Conservation (phyloP, 2,797 vertebrate genomes). For the Brachymystax lenok region DNA sequence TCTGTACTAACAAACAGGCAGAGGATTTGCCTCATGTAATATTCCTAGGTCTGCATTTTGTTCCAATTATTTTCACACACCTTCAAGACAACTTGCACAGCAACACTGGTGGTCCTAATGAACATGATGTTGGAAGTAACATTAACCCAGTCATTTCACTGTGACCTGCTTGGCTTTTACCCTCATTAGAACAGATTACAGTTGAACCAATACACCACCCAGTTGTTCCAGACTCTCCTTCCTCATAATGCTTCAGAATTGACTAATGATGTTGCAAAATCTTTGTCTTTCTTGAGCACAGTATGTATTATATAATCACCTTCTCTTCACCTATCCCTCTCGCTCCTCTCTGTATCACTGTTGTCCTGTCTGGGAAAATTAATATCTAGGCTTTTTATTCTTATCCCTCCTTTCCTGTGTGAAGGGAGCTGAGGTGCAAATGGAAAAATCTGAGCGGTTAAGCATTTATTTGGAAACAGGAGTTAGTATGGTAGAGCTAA, state of each 20-base stretch:
- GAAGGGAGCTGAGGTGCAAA: not conserved
- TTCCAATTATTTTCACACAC: not conserved
- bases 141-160: not conserved
- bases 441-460: conserved; percentile 1
- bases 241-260: not conserved
- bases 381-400: not conserved
- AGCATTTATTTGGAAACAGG: not conserved
- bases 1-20: not conserved
- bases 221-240: not conserved
- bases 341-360: not conserved
- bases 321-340: not conserved
- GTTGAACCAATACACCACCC: not conserved
- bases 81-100: not conserved
- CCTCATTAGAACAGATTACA: not conserved
- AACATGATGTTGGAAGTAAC: not conserved
- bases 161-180: not conserved
- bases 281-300: not conserved
- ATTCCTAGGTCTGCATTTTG: not conserved
- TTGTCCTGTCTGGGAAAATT: not conserved
- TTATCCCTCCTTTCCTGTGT: not conserved
- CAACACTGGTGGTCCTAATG: not conserved
- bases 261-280: not conserved
- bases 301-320: not conserved
- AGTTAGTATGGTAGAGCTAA: not conserved
- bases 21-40: not conserved